Evolutionary conservation across 2,888 invertebrate species (phyloP), one percentile per base, ranked within the genome.

Genomic region (Isoperla grammatica): DNA sequence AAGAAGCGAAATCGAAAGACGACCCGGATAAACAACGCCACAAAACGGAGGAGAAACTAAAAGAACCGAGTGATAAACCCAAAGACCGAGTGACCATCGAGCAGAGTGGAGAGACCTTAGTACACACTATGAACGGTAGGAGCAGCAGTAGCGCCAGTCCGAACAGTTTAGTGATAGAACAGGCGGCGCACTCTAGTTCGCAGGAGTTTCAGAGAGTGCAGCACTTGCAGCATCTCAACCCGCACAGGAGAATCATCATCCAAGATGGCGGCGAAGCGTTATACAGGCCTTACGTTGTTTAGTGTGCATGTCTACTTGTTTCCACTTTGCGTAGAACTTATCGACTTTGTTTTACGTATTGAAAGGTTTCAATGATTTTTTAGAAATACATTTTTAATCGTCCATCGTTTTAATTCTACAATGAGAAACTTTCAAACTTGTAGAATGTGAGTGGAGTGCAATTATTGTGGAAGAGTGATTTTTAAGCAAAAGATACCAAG

Each of bases 1-100:
- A 91, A 67, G 93, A 93, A 75, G 86, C 90, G 12, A 71, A 73
- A 59, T 65, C 67, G 8, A 71, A 71, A 56, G 69, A 69, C 23
- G 69, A 67, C n/a, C 64, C 62, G 5, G 67, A 68, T 19, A 66
- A 64, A 12, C n/a, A n/a, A n/a, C 53, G 59, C 23, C 57, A 50
- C 46, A 40, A 13, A 46, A 46, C 13, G 29, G 42, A 42, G 12
- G 42, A 20, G 19, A 23, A 55, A 20, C 39, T 29, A 37, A 48
- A 20, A 46, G 57, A 49, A 29, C 1, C 57, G 15, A 56, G 42
- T 42, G 22, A 42, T 43, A 17, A 49, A 5, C 15, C 12, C 17
- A n/a, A 39, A 57, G 15, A 15, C 49, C 19, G 13, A 56, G 23
- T 23, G 43, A 57, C 35, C 20, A 20, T 5, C 57, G 12, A 45